Conservation (phyloP, 2,888 invertebrate genomes). For the Meiosimyza platycephala region DNA sequence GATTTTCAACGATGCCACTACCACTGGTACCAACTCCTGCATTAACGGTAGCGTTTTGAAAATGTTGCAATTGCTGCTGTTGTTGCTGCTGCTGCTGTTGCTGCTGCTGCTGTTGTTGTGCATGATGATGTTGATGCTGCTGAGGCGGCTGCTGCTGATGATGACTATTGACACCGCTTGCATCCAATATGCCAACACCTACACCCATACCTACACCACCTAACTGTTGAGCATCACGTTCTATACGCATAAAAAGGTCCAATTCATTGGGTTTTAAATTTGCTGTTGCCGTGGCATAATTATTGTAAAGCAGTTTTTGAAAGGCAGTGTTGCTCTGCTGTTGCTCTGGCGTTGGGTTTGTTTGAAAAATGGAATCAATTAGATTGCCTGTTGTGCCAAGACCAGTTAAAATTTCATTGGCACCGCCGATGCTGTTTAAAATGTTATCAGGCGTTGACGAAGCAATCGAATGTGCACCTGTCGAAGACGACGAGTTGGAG, state of each 20-base stretch:
- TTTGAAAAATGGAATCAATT: conserved; percentile 63
- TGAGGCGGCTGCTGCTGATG: conserved; percentile 41
- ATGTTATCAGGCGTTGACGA: conserved; percentile 56
- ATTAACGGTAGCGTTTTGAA: conserved; percentile 15
- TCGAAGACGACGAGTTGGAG: conserved; percentile 21
- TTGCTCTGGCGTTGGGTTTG: conserved; percentile 50
- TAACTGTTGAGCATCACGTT: conserved; percentile 41
- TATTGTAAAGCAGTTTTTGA: conserved; percentile 59
- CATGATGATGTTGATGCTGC: conserved; percentile 38
- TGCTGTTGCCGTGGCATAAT: conserved; percentile 49
- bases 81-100: conserved; percentile 42
- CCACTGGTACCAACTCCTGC: conserved; percentile 45
- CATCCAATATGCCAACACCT: conserved; percentile 36
- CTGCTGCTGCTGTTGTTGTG: conserved; percentile 43
- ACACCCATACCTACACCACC: conserved; percentile 37
- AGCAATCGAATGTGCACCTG: conserved; percentile 48
- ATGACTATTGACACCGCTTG: conserved; percentile 41
- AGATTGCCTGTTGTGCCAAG: conserved; percentile 56
- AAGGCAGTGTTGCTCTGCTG: conserved; percentile 44
- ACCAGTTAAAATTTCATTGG: conserved; percentile 50
- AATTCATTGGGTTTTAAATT: conserved; percentile 57
- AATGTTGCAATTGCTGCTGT: conserved; percentile 34
- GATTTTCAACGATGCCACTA: conserved; percentile 42
- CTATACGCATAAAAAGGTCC: conserved; percentile 56
- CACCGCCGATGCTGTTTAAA: conserved; percentile 48